Evolutionary conservation across 1,140 invertebrate species (phyloP).

Genomic region (Stegodyphus dumicola): DNA sequence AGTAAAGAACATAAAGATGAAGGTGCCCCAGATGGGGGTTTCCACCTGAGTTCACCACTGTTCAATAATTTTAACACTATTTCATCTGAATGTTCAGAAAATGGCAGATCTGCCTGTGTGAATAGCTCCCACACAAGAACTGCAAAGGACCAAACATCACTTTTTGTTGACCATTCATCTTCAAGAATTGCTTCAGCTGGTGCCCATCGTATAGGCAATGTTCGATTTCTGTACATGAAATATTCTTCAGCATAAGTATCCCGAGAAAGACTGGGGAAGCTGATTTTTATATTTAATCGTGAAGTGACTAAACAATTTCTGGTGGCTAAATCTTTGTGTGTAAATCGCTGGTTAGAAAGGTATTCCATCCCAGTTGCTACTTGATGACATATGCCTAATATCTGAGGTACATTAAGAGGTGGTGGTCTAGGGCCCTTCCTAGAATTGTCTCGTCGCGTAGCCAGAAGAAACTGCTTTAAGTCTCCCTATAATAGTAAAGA

Average conservation of each 20-base stretch:
- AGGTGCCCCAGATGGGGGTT: conserved; percentile 36
- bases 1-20: conserved; percentile 68
- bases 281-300: conserved; percentile 84
- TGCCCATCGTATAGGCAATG: conserved; percentile 86
- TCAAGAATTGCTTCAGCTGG: conserved; percentile 88
- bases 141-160: conserved; percentile 92
- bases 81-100: conserved; percentile 49
- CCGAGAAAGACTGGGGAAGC: conserved; percentile 81
- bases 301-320: conserved; percentile 92
- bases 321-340: conserved; percentile 90
- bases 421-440: conserved; percentile 70
- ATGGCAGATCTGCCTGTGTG: conserved; percentile 84
- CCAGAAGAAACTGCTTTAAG: conserved; percentile 90
- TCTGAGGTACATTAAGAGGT: conserved; percentile 78
- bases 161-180: conserved; percentile 92
- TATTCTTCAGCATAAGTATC: conserved; percentile 64
- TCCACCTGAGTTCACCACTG: conserved; percentile 43
- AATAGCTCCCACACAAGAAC: conserved; percentile 93
- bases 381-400: conserved; percentile 79
- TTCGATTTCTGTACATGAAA: conserved; percentile 68
- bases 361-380: conserved; percentile 87
- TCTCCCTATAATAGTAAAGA: conserved; percentile 78
- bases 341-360: conserved; percentile 78
- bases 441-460: conserved; percentile 76
- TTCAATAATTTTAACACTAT: conserved; percentile 33